These are phyloP conservation scores for Egretta garzetta DNA, from an alignment of 2,113 vertebrate genomes.

Conservation along the genomic window DNA sequence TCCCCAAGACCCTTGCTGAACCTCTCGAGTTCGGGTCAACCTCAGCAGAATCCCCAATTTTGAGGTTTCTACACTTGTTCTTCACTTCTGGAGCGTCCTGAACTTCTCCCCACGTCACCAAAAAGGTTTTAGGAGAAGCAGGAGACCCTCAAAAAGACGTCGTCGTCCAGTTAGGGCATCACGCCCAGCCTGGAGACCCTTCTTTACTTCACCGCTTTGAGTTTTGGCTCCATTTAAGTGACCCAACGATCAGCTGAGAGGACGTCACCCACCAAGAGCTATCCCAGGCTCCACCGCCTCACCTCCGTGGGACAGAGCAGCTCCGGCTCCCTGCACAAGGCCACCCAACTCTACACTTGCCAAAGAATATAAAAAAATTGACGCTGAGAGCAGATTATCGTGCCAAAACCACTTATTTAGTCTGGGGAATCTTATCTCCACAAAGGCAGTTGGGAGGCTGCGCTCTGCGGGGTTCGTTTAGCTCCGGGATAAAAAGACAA, in stretches of 20 bases:
- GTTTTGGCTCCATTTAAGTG: background rate
- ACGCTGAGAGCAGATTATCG: accelerated
- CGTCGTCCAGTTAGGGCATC: accelerated
- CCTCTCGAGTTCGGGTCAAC: background rate
- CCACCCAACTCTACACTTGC: accelerated
- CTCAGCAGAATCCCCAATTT: too few relatives aligned
- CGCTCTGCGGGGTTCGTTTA: accelerated
- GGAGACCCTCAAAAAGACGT: accelerated
- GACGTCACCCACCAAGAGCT: background rate
- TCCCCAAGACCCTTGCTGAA: background rate
- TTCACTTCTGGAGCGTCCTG: background rate
- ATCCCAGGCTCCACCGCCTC: background rate
- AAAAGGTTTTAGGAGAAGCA: background rate
- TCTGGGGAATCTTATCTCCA: background rate
- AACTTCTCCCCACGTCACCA: background rate
- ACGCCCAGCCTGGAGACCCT: accelerated
- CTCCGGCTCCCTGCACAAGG: background rate
- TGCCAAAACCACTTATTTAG: background rate
- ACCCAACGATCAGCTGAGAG: background rate
- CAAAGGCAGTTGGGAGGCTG: background rate
- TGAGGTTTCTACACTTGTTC: background rate
- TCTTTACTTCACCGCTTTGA: background rate
- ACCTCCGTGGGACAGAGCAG: accelerated
- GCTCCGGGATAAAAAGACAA: background rate
- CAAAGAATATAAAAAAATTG: background rate